Base-by-base conservation (phyloP, 2,797 vertebrate genomes). In the Falco berigora region DNA sequence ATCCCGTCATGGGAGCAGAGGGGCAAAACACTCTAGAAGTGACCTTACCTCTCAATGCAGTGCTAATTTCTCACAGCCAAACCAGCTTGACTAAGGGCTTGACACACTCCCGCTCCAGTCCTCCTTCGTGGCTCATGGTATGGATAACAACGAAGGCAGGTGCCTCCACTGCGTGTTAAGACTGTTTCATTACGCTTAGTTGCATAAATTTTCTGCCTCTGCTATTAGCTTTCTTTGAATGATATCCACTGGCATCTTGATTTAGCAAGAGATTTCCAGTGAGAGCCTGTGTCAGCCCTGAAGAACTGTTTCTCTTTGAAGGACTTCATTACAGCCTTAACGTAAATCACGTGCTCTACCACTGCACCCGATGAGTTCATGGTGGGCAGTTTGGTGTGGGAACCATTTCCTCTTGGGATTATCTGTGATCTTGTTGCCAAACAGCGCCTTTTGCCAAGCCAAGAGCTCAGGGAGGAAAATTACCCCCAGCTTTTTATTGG, bases 11-110 rank as follows among this genome's bases (percentile, higher is more conserved):
- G 1, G 94, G 95, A 82, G 62, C 0, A 5, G 84, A 93, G 86
- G 89, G 95, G 14, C 95, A 94, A 95, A 96, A 94, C 96, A 94
- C 91, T 95, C 94, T 94, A 90, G 95, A 97, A 96, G 96, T 96
- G 96, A 95, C 96, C 96, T 97, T 97, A 96, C 92, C 67, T 96
- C 92, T 97, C 90, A 94, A 67, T 40, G 3, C 95, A 95, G 96
- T 96, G 96, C 96, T 97, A 96, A 95, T 53, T 95, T 94, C 76
- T 97, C 95, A 95, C 92, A 94, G 75, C 92, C 94, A 96, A 97
- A 96, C 96, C 96, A 97, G 95, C 96, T 96, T 86, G 92, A 96
- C 90, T 90, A 97, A 97, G 96, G 96, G 96, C 96, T 97, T 94
- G 92, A 94, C 87, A 78, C 23, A 27, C 42, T 28, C 76, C 75